Evolutionary conservation across 2,888 invertebrate genomes (phyloP).

Genomic region (Nowickia ferox): DNA sequence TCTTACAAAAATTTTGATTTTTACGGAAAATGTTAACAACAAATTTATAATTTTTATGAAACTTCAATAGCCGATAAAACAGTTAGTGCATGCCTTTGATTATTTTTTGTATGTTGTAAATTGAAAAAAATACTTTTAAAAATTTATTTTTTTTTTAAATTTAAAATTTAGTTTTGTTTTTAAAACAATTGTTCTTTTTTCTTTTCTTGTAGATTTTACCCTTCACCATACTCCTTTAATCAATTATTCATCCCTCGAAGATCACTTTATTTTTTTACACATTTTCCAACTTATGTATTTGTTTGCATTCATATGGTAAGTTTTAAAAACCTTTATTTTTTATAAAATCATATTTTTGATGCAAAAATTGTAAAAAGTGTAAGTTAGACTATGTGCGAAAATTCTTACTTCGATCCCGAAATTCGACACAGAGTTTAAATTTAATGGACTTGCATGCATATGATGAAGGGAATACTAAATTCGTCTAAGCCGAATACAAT

Average conservation of each 20-base stretch:
- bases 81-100: no score
- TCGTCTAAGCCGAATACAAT: constrained; percentile 12
- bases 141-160: not conserved
- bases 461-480: constrained; percentile 31
- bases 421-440: no score
- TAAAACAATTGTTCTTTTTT: constrained; percentile 5
- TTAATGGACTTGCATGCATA: not conserved
- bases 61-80: no score
- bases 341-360: no score
- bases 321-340: no score
- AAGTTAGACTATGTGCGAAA: no score
- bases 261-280: no score
- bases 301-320: not conserved
- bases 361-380: no score
- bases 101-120: not conserved
- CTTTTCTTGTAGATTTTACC: not conserved
- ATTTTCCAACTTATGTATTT: not conserved
- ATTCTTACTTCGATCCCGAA: no score
- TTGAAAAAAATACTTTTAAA: constrained; percentile 9
- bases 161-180: not conserved
- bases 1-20: no score
- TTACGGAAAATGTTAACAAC: not conserved
- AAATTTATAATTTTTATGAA: not conserved
- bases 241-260: not conserved
- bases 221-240: not conserved